Base-by-base conservation (phyloP, 2,113 vertebrate genomes). In the pig (Sus scrofa) region DNA sequence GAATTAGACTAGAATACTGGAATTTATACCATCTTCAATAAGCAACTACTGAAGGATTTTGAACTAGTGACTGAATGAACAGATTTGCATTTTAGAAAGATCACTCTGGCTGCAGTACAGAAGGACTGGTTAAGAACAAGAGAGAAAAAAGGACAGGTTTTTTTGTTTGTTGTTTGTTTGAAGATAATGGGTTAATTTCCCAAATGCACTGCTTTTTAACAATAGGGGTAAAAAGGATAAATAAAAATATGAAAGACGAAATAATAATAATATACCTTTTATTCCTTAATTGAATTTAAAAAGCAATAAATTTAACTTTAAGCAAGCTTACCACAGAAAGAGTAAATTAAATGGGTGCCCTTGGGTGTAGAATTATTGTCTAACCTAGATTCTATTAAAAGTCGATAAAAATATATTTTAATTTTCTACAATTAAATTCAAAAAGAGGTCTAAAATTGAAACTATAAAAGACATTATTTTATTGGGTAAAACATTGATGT, bases 221-320 rank as follows among this genome's bases (percentile, higher is more conserved):
- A 73, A 70, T 30, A 81, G 14, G 7, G 2, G 4, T 16, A 32
- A 81, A 73, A 67, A 74, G 15, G 15, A 52, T 32, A 32, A 86
- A 34, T 74, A 81, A 32, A 70, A 92, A 75, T 79, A 56, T 14
- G 39, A 83, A 87, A 67, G 4, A 8, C 7, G 5, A 2, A 75
- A 39, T 67, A 92, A 34, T 74, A 85, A 32, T 58, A 65, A 84
- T 30, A 27, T 67, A 4, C 26, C 67, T 7, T 54, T 85, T 91
- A 6, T 65, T n/a, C 14, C 2, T 70, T 86, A 52, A 67, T 50
- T 77, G 3, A 81, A 39, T 73, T 85, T 30, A 4, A 71, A 77
- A 73, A 74, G 10, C 3, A 34, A 2, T 84, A 52, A 70, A 74
- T 77, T 89, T 78, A 81, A 88, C 26, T 93, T 19, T 30, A 95